Percentiles rank a stretch among this genome's conserved stretches.
phyloP scores from a whole-genome alignment of 2,113 vertebrate genomes.

The Etia nguti region DNA sequence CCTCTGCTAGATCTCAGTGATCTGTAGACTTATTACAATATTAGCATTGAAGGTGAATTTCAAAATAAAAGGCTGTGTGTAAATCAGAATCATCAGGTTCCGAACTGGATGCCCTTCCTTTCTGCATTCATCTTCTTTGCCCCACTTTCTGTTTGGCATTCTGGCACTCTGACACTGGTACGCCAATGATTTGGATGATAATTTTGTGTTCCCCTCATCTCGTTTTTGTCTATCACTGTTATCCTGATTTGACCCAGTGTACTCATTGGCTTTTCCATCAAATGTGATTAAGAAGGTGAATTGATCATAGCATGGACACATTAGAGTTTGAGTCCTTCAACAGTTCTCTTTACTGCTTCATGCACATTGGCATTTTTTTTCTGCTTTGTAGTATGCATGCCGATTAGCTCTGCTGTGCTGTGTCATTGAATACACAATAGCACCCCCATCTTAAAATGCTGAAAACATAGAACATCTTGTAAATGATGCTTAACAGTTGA shows the following conservation, averaged over 20 bases:
- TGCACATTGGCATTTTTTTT: not conserved
- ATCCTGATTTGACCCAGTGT: not conserved
- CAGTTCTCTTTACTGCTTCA: not conserved
- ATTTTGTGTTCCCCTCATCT: not conserved
- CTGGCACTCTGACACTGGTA: not conserved
- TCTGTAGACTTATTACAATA: not conserved
- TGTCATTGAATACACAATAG: not conserved
- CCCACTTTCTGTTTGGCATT: not conserved
- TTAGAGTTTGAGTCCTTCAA: not conserved
- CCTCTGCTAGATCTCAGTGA: not conserved
- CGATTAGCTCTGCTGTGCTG: not conserved
- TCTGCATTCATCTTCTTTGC: not conserved
- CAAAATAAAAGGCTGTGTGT: not conserved
- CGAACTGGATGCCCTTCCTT: not conserved
- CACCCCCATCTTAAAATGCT: not conserved
- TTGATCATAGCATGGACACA: not conserved
- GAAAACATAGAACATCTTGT: not conserved
- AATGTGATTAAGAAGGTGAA: not conserved
- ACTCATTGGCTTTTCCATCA: not conserved
- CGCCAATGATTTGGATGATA: not conserved
- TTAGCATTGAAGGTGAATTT: not conserved
- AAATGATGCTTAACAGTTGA: not conserved
- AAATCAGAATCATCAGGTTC: not conserved
- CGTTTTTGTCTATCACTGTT: not conserved
- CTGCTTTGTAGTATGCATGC: not conserved